Evolutionary conservation across 2,113 vertebrate species (phyloP), one percentile per base, ranked within the genome.

Genomic region (Eulacestoma nigropectus): DNA sequence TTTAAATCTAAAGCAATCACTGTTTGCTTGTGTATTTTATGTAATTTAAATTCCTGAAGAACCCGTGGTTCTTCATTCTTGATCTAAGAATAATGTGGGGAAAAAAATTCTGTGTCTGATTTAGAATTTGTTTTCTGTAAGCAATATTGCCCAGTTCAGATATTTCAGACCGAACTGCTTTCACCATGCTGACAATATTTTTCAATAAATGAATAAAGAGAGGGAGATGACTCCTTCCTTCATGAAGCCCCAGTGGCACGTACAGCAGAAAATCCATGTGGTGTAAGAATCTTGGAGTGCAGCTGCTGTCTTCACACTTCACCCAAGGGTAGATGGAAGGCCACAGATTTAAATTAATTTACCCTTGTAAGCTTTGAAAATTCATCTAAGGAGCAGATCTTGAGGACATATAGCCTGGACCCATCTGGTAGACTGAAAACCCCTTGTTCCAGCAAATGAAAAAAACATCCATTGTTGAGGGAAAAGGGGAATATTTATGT

Each of bases 241-340:
- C 52, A 25, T 47, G n/a, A 92, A 96, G 47, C 16, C 52, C 26
- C 44, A 41, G 1, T 30, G 68, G 74, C 49, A 72, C 26, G 15
- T 6, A 75, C 3, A 85, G 53, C 42, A 89, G 73, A 92, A 79
- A 90, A 89, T 65, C 37, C 53, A 49, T 18, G 29, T 30, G 16
- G 26, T n/a, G 13, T 67, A 63, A 47, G 56, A 88, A 64, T 78
- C 33, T 75, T 64, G 44, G 39, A 86, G 44, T 42, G 77, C 77
- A 94, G 83, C 88, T 94, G 88, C 80, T 89, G 69, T 49, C 76
- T 93, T 88, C 64, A 57, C 37, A 33, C 62, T 87, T 96, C 46
- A 90, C 86, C 69, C 55, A 82, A 64, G 53, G 65, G 65, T 82
- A 89, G 85, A 93, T 6, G 89, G 86, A 78, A 90, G 65, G 79